phyloP scores from a whole-genome alignment of 2,113 vertebrate species.

The Ancistrus triradiatus region DNA sequence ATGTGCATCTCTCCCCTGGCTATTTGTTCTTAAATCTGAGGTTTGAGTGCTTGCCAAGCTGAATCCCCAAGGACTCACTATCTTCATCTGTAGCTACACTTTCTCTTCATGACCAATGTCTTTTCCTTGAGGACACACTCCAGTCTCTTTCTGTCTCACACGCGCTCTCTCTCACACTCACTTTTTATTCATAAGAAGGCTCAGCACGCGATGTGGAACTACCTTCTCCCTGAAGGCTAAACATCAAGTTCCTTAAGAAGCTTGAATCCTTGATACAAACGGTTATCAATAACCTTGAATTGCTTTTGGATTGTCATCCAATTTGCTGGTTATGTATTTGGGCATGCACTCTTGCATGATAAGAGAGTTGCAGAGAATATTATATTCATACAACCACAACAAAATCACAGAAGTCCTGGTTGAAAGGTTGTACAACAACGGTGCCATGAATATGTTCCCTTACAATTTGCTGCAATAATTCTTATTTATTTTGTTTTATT shows the following conservation, averaged over 20 bases:
- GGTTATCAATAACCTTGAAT: conserved; percentile 76
- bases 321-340: conserved; percentile 45
- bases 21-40: conserved; percentile 40
- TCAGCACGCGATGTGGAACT: conserved; percentile 67
- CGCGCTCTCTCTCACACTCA: conserved; percentile 21
- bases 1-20: conserved; percentile 24
- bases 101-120: conserved; percentile 18
- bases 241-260: conserved; percentile 59
- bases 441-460: conserved; percentile 24
- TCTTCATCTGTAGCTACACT: conserved; percentile 35
- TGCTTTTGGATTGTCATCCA: conserved; percentile 57
- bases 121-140: conserved; percentile 40
- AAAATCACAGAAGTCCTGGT: conserved; percentile 20
- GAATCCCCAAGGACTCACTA: conserved; percentile 35
- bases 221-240: conserved; percentile 62
- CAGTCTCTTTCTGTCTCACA: conserved; percentile 32
- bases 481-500: neutral
- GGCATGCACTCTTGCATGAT: conserved; percentile 39
- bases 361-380: conserved; percentile 16
- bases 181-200: conserved; percentile 49
- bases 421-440: conserved; percentile 10
- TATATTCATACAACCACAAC: conserved; percentile 24
- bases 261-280: conserved; percentile 69
- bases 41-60: conserved; percentile 29
- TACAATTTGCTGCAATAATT: conserved; percentile 8